phyloP scores from a whole-genome alignment of 2,888 invertebrate genomes.

The Tetragnatha montana region DNA sequence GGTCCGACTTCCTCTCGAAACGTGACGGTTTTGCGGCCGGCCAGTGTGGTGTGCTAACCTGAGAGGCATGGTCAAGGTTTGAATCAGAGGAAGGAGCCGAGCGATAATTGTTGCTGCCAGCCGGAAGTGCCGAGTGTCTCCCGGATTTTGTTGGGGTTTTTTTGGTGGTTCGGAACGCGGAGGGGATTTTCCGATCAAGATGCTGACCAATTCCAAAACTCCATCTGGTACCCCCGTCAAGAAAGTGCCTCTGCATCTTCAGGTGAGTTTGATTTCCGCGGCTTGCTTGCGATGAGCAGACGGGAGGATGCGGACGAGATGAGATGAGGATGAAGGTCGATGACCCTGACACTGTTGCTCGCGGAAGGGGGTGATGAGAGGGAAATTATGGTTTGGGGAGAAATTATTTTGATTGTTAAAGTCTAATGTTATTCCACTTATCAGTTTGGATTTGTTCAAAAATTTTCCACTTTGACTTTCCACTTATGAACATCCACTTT shows the following conservation, averaged over 20 bases:
- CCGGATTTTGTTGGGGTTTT: neutral
- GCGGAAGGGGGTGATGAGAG: neutral
- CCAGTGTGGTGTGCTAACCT: too few relatives aligned
- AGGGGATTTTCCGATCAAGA: neutral
- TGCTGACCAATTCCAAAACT: conserved; percentile 59
- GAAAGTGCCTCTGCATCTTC: conserved; percentile 91
- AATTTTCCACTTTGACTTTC: too few relatives aligned
- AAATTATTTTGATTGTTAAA: too few relatives aligned
- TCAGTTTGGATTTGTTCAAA: too few relatives aligned
- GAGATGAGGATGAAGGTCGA: conserved; percentile 8
- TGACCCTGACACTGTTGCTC: neutral
- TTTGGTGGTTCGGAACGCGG: neutral
- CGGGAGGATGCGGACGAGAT: neutral
- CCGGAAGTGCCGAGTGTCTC: neutral
- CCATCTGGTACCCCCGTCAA: conserved; percentile 86
- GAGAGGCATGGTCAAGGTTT: neutral
- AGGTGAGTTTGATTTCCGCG: conserved; percentile 64
- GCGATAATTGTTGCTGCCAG: neutral
- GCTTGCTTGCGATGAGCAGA: neutral
- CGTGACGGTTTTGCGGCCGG: neutral
- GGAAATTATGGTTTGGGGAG: too few relatives aligned
- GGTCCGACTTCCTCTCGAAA: conserved; percentile 14
- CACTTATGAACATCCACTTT: too few relatives aligned
- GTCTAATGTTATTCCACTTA: too few relatives aligned
- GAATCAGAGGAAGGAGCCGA: neutral